Evolutionary conservation across 2,888 invertebrate genomes (phyloP).

Genomic region (Caenorhabditis macrosperma): DNA sequence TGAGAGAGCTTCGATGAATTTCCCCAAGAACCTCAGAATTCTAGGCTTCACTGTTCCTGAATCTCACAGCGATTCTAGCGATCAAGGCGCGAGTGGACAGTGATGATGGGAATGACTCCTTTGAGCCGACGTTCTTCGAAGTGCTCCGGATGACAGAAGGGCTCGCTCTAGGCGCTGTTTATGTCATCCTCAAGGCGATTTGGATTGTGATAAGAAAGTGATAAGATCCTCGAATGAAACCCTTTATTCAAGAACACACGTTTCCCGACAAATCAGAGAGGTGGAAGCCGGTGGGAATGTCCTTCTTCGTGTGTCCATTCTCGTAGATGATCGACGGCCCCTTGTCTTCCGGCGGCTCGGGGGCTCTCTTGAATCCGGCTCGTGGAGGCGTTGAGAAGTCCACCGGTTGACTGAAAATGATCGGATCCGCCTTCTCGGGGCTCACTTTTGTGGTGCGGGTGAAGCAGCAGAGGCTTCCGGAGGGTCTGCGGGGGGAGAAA

Average conservation of each 20-base stretch:
- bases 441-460: background rate
- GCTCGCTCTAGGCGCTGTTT: background rate
- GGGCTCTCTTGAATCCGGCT: slow-evolving; percentile 28
- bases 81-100: too few relatives aligned
- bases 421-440: background rate
- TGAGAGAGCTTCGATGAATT: too few relatives aligned
- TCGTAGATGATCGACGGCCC: slow-evolving; percentile 39
- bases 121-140: background rate
- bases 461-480: slow-evolving; percentile 20
- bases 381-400: slow-evolving; percentile 21
- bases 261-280: slow-evolving; percentile 29
- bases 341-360: slow-evolving; percentile 28
- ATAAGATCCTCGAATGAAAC: background rate
- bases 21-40: background rate
- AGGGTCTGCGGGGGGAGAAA: too few relatives aligned
- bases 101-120: background rate
- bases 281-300: slow-evolving; percentile 30
- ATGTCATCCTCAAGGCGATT: background rate
- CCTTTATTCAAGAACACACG: background rate
- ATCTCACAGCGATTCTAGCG: too few relatives aligned
- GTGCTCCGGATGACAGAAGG: background rate
- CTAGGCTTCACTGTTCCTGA: background rate
- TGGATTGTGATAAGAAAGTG: background rate
- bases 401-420: slow-evolving; percentile 15
- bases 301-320: background rate